Conservation (phyloP, 2,888 invertebrate species). For the Heliconius ismenius region DNA sequence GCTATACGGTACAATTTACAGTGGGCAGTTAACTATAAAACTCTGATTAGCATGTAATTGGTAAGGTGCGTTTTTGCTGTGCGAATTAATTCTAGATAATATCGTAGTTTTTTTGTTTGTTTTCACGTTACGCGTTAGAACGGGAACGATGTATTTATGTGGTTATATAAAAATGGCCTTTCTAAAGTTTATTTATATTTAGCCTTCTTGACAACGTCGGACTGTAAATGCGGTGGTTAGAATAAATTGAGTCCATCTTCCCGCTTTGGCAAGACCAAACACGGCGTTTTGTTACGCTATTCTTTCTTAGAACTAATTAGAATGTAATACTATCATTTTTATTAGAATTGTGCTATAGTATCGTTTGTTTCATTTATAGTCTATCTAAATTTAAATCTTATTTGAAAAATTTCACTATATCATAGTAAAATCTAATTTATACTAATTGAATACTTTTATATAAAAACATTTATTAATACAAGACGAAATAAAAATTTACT, state of each 20-base stretch:
- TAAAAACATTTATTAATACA: background rate
- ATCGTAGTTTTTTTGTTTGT: constrained; percentile 46
- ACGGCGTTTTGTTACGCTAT: background rate
- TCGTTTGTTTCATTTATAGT: no score
- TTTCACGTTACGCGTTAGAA: constrained; percentile 53
- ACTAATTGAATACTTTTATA: background rate
- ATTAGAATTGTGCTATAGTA: no score
- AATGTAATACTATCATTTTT: no score
- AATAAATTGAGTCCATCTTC: no score
- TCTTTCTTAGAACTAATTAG: no score
- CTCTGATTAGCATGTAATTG: constrained; percentile 74
- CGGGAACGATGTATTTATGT: constrained; percentile 13
- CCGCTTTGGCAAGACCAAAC: no score
- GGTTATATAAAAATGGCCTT: background rate
- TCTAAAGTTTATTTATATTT: background rate
- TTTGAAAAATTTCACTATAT: background rate
- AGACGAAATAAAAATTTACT: background rate
- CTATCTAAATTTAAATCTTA: background rate
- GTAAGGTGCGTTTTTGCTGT: constrained; percentile 55
- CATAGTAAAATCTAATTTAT: background rate
- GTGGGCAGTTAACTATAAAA: constrained; percentile 56
- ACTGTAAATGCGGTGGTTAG: no score
- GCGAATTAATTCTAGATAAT: constrained; percentile 52
- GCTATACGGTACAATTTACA: constrained; percentile 53
- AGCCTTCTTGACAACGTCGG: no score